Conservation (phyloP, 2,113 vertebrate genomes). For the Macroglossus sobrinus region DNA sequence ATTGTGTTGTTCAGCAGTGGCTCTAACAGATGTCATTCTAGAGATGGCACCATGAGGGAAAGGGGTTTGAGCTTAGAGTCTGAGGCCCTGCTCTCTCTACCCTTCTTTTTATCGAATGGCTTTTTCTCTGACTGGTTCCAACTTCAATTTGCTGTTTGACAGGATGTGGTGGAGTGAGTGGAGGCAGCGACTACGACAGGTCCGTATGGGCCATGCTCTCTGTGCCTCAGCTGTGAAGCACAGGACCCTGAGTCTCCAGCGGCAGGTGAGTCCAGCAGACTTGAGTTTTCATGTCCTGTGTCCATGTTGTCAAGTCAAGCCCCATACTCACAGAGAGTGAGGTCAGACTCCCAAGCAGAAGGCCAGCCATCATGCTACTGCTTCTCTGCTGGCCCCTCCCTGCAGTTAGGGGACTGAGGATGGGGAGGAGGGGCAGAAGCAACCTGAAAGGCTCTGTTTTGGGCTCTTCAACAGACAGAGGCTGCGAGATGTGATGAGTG, state of each 20-base stretch:
- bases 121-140: background rate
- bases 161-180: constrained; percentile 88
- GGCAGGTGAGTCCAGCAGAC: constrained; percentile 80
- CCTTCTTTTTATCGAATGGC: background rate
- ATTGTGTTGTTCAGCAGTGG: background rate
- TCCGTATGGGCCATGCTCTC: constrained; percentile 49
- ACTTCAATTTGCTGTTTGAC: constrained; percentile 56
- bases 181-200: constrained; percentile 77
- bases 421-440: background rate
- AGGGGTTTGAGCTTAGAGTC: background rate
- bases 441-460: background rate
- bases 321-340: too few species aligned
- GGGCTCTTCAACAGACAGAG: background rate
- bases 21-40: background rate
- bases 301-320: background rate
- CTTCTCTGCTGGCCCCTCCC: background rate
- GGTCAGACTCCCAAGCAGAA: background rate
- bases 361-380: background rate
- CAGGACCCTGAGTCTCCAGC: constrained; percentile 80
- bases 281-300: background rate
- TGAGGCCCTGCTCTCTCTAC: background rate
- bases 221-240: constrained; percentile 81
- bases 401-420: background rate
- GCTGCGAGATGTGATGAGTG: background rate
- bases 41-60: background rate